These are phyloP conservation scores for Myathropa florea DNA, from an alignment of 2,888 invertebrate genomes.

Conservation along the genomic window DNA sequence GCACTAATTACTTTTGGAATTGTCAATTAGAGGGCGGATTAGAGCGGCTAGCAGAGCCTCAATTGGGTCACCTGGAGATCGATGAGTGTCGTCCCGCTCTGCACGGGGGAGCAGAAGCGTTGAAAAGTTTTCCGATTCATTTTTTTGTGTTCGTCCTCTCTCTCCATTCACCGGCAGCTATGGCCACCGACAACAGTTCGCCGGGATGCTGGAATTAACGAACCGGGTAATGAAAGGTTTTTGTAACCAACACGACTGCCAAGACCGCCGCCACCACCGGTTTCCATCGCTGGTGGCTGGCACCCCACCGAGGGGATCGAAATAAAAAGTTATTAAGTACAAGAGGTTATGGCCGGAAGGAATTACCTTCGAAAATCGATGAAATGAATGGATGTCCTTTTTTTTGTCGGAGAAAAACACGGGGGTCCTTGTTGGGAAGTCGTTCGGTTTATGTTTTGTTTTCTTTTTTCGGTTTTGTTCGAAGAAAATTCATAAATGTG, in stretches of 20 bases:
- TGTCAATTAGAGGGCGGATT: conserved; percentile 29
- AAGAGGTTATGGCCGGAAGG: conserved; percentile 50
- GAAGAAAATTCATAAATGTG: background rate
- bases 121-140: background rate
- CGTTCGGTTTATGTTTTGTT: background rate
- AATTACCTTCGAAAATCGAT: conserved; percentile 52
- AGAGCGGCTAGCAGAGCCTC: background rate
- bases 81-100: background rate
- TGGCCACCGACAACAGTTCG: background rate
- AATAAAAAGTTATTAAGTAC: conserved; percentile 48
- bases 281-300: background rate
- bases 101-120: background rate
- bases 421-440: background rate
- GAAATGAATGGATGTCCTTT: conserved; percentile 33
- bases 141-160: background rate
- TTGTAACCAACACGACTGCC: background rate
- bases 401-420: background rate
- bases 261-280: background rate
- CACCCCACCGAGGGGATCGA: background rate
- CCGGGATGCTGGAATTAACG: conserved; percentile 17
- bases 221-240: conserved; percentile 43
- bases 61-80: conserved; percentile 38
- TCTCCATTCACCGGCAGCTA: background rate
- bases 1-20: conserved; percentile 40
- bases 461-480: background rate